Evolutionary conservation across 2,113 vertebrate species (phyloP).

Genomic region (Myxocyprinus asiaticus): DNA sequence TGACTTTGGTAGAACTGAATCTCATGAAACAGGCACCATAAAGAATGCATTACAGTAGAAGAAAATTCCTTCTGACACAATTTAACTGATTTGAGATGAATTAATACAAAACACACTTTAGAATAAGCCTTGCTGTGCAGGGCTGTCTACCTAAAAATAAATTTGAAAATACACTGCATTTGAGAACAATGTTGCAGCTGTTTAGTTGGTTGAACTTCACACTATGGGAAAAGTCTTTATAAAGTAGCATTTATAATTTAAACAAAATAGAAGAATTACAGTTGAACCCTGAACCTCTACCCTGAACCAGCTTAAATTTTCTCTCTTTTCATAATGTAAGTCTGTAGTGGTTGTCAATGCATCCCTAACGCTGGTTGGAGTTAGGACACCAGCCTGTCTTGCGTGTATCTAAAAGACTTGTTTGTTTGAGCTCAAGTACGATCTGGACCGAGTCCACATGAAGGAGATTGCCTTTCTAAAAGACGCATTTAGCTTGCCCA

Average conservation of each 20-base stretch:
- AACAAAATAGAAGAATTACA: not conserved
- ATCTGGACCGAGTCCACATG: conserved; percentile 63
- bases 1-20: conserved; percentile 24
- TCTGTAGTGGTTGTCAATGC: conserved; percentile 54
- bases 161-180: not conserved
- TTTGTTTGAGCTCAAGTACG: conserved; percentile 71
- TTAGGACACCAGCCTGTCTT: conserved; percentile 61
- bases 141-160: not conserved
- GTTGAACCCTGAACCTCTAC: not conserved
- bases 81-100: conserved; percentile 3
- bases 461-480: conserved; percentile 73
- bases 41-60: conserved; percentile 14
- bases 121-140: conserved; percentile 3
- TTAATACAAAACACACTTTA: conserved; percentile 11
- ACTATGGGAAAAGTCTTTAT: not conserved
- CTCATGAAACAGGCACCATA: not conserved
- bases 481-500: conserved; percentile 73
- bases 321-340: conserved; percentile 23
- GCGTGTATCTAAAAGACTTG: conserved; percentile 64
- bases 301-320: not conserved
- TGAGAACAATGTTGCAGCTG: not conserved
- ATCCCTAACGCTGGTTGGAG: conserved; percentile 60
- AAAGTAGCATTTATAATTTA: not conserved
- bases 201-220: not conserved
- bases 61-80: conserved; percentile 20